Conservation (phyloP, 2,797 vertebrate genomes). For the Microchirus variegatus region DNA sequence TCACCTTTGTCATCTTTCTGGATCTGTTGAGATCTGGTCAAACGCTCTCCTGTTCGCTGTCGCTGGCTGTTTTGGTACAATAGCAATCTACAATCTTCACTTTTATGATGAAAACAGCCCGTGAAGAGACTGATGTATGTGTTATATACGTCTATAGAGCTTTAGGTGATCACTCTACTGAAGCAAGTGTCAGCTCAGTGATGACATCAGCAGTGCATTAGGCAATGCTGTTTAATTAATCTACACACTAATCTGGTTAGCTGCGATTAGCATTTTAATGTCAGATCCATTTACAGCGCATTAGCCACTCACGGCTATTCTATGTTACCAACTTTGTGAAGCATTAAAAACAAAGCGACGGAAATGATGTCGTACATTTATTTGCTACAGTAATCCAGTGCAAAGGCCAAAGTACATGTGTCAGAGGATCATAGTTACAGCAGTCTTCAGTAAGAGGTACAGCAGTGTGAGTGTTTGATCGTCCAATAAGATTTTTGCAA, state of each 20-base stretch:
- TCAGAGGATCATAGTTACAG: conserved; percentile 20
- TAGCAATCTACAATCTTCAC: no score
- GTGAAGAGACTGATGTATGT: background rate
- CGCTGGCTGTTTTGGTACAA: no score
- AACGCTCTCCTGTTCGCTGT: no score
- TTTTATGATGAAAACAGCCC: no score
- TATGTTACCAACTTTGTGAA: background rate
- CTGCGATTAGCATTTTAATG: conserved; percentile 27
- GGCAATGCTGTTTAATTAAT: conserved; percentile 50
- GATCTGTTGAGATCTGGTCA: no score
- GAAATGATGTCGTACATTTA: conserved; percentile 74
- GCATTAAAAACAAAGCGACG: background rate
- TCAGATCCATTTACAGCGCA: conserved; percentile 29
- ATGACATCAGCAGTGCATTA: conserved; percentile 48
- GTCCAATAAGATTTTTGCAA: conserved; percentile 26
- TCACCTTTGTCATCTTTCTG: no score
- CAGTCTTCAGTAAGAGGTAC: background rate
- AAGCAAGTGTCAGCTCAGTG: conserved; percentile 18
- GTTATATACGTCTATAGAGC: conserved; percentile 18
- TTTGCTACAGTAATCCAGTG: conserved; percentile 78
- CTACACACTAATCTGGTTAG: conserved; percentile 43
- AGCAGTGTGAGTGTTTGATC: conserved; percentile 2
- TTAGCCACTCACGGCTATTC: background rate
- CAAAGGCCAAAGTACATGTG: conserved; percentile 61
- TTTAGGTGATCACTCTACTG: conserved; percentile 26